Evolutionary conservation across 2,888 invertebrate genomes (phyloP).

Genomic region (Meteorus cinctellus): DNA sequence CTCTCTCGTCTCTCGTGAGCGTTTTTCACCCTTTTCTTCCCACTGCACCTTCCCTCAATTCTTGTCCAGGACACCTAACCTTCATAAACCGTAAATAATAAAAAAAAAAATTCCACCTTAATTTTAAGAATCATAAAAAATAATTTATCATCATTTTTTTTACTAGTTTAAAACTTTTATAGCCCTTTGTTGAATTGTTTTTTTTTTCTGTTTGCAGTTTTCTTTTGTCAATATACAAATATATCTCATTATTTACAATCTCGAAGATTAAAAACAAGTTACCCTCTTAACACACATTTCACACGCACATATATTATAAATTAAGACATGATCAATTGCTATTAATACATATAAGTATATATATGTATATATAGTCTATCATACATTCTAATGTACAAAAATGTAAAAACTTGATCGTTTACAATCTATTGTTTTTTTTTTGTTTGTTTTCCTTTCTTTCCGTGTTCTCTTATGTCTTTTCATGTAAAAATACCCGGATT

Average conservation of each 20-base stretch:
- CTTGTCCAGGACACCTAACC: background rate
- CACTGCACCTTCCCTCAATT: slow-evolving; percentile 6
- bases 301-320: slow-evolving; percentile 51
- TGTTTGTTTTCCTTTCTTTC: background rate
- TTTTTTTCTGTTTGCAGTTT: slow-evolving; percentile 26
- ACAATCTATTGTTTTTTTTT: slow-evolving; percentile 33
- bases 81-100: background rate
- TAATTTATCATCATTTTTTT: slow-evolving; percentile 31
- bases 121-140: slow-evolving; percentile 22
- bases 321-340: slow-evolving; percentile 51
- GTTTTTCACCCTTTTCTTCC: slow-evolving; percentile 27
- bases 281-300: slow-evolving; percentile 40
- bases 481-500: background rate
- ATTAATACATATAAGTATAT: slow-evolving; percentile 36
- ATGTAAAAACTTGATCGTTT: slow-evolving; percentile 43
- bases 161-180: slow-evolving; percentile 20
- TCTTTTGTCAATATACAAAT: slow-evolving; percentile 41
- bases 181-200: slow-evolving; percentile 1
- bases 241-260: slow-evolving; percentile 52
- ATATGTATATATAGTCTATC: slow-evolving; percentile 47
- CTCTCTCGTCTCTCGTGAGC: slow-evolving; percentile 17
- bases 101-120: slow-evolving; percentile 2
- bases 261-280: slow-evolving; percentile 27
- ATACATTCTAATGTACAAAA: slow-evolving; percentile 56
- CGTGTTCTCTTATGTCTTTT: background rate